phyloP scores from a whole-genome alignment of 2,797 vertebrate genomes.

The Mormyrus proboscirostris region DNA sequence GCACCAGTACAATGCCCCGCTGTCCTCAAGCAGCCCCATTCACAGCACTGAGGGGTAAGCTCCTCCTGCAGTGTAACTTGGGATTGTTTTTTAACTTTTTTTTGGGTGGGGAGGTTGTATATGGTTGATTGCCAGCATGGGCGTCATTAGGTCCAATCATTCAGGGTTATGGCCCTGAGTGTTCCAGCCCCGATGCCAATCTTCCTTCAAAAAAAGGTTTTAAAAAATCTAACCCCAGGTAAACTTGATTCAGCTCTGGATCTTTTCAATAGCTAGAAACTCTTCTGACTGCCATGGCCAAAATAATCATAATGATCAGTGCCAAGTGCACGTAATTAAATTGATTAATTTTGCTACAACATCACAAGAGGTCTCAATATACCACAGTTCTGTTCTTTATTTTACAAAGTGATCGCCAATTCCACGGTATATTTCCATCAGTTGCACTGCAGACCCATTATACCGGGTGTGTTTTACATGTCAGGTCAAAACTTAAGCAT shows the following conservation, averaged over 20 bases:
- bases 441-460: neutral
- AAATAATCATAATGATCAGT: neutral
- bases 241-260: neutral
- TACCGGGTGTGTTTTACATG: neutral
- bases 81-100: neutral
- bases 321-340: neutral
- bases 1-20: constrained; percentile 64
- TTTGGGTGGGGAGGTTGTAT: neutral
- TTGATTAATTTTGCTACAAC: neutral
- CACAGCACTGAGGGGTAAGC: constrained; percentile 76
- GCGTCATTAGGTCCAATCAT: neutral
- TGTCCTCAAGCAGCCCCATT: constrained; percentile 90
- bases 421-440: neutral
- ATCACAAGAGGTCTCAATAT: neutral
- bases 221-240: neutral
- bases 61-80: neutral
- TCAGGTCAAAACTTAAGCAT: neutral
- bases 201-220: neutral
- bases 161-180: neutral
- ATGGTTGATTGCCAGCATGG: neutral
- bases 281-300: neutral
- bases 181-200: neutral
- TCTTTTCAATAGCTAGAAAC: neutral
- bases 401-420: neutral
- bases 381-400: neutral